Percentiles rank a stretch among this genome's conserved stretches.
These are phyloP conservation scores for Rhinopomastus cyanomelas DNA, from an alignment of 2,113 vertebrate genomes.

Conservation along the genomic window DNA sequence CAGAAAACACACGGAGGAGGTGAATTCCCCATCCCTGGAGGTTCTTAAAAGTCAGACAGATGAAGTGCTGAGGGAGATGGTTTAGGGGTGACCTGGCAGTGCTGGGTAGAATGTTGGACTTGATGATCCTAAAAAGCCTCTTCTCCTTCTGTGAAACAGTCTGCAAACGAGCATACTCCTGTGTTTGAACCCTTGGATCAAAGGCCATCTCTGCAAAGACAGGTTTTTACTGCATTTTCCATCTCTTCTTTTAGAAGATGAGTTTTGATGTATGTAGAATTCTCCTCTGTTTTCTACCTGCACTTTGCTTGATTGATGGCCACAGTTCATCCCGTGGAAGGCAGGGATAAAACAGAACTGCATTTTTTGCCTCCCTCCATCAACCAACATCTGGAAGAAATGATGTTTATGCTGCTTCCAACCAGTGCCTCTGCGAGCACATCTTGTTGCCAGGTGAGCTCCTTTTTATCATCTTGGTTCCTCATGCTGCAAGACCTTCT, in stretches of 20 bases:
- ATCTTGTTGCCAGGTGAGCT: background rate
- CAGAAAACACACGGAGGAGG: background rate
- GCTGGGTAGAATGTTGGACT: no score
- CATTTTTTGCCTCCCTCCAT: background rate
- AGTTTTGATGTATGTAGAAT: background rate
- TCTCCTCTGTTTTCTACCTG: conserved; percentile 2
- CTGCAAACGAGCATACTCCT: background rate
- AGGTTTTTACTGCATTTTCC: background rate
- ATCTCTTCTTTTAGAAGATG: background rate
- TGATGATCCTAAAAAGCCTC: no score
- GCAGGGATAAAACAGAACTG: conserved; percentile 29
- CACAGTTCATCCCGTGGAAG: conserved; percentile 18
- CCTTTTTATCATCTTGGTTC: background rate
- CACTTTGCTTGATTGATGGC: background rate
- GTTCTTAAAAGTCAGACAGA: no score
- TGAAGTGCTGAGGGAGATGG: no score
- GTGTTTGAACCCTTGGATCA: background rate
- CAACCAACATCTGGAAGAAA: conserved; percentile 36
- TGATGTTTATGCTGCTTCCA: background rate
- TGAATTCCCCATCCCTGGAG: no score
- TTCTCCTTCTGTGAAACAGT: no score
- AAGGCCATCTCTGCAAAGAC: background rate
- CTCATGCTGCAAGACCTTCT: background rate
- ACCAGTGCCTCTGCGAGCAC: background rate
- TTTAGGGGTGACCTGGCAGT: no score